Conservation (phyloP, 2,113 vertebrate genomes). For the Cryptoleucopteryx plumbea region DNA sequence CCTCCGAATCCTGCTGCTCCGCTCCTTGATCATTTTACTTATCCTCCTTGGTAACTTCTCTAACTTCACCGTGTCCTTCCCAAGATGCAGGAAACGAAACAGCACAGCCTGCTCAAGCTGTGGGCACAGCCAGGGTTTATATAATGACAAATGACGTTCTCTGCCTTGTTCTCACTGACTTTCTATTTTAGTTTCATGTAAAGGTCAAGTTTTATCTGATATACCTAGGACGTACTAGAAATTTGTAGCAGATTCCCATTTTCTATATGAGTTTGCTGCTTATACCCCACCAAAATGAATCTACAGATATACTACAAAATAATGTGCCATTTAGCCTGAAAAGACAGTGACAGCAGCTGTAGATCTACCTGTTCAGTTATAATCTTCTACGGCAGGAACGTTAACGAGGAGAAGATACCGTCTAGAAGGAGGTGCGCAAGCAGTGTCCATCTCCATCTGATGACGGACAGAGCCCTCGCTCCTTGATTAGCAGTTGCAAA, state of each 20-base stretch:
- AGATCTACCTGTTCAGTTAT: background rate
- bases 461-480: background rate
- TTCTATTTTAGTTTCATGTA: background rate
- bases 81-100: background rate
- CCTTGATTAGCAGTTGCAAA: background rate
- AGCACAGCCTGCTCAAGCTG: background rate
- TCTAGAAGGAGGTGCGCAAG: background rate
- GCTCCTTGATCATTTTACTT: too few relatives aligned
- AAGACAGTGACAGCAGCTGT: background rate
- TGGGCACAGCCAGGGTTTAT: background rate
- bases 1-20: background rate
- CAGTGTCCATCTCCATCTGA: background rate
- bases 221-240: accelerated
- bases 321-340: background rate
- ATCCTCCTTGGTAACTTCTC: background rate
- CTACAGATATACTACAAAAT: background rate
- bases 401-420: background rate
- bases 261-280: accelerated
- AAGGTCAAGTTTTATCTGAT: background rate
- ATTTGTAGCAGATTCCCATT: background rate
- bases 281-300: background rate
- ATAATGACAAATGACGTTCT: background rate
- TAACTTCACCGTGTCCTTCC: background rate
- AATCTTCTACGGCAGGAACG: background rate
- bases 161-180: background rate